Evolutionary conservation across 2,113 vertebrate species (phyloP), one percentile per base, ranked within the genome.

Genomic region (Platysteira castanea): DNA sequence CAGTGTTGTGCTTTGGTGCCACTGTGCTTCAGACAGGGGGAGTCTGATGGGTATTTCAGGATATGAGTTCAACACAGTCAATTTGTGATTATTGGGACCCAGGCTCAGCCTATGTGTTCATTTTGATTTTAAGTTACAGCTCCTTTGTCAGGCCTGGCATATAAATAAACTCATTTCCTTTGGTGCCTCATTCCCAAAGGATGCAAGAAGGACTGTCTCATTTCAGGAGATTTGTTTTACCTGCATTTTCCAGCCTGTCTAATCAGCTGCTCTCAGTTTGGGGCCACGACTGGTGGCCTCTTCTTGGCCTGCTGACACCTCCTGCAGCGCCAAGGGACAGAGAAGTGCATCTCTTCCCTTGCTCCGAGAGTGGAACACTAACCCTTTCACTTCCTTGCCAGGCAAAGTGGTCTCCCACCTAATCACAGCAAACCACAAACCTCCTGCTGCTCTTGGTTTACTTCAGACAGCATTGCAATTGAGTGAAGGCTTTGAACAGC

Each of bases 81-180:
- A 35, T 67, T 56, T 52, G 33, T 33, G 50, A 37, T 75, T 84
- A 28, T 1, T 44, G 54, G 60, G 54, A 59, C 18, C 21, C 42
- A 37, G 35, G 15, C 9, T 95, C 83, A 61, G 21, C 1, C 1
- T 33, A 16, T 14, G 7, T 56, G 17, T 61, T 87, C 2, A 0
- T 64, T 94, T 89, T 63, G n/a, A 2, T 81, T 87, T 82, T 41
- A 68, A 71, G 28, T 76, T 80, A 47, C n/a, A 59, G 47, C 13
- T 85, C 63, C 21, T 77, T 80, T 77, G 24, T 86, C 82, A 88
- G 46, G 39, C 6, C 27, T 74, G 56, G 19, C 39, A 30, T 52
- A 80, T 18, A 65, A 96, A 94, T 21, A 61, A 82, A 83, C n/a
- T 69, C 3, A 24, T 71, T 82, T 82, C 37, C 61, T 89, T 80